phyloP scores from a whole-genome alignment of 2,113 vertebrate species.

The Protomyctophum bolini region DNA sequence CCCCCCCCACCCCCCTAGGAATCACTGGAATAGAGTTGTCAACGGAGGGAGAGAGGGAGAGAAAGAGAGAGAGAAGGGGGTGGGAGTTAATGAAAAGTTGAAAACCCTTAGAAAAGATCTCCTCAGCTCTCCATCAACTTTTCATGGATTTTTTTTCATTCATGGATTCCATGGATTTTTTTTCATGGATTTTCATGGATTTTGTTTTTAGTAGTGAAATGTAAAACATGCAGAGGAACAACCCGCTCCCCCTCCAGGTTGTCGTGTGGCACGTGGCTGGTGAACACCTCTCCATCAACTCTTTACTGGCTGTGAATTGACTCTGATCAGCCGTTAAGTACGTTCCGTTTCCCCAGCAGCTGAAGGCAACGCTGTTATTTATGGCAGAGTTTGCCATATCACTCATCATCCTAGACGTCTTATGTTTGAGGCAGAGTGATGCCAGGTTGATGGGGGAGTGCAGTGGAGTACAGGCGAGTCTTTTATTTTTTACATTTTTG shows the following conservation, averaged over 20 bases:
- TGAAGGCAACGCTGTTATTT: conserved; percentile 54
- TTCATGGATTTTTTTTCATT: conserved; percentile 10
- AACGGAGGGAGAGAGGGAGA: not conserved
- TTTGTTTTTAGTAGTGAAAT: conserved; percentile 11
- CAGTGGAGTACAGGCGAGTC: conserved; percentile 10
- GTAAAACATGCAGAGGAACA: conserved; percentile 17
- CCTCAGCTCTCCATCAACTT: conserved; percentile 34
- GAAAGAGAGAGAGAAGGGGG: conserved; percentile 11
- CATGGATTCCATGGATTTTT: no score
- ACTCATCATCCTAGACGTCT: conserved; percentile 66
- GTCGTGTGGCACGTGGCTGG: no score
- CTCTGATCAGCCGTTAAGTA: conserved; percentile 45
- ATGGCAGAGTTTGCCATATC: conserved; percentile 51
- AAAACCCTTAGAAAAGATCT: conserved; percentile 30
- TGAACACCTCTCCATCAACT: conserved; percentile 29
- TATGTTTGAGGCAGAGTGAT: conserved; percentile 57
- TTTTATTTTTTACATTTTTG: no score
- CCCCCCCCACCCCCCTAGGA: not conserved
- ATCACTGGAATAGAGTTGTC: no score
- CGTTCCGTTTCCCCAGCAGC: conserved; percentile 36
- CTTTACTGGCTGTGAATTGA: conserved; percentile 40
- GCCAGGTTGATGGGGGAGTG: conserved; percentile 31
- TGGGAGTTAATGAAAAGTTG: conserved; percentile 23
- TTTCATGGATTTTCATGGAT: not conserved
- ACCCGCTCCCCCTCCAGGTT: not conserved